phyloP scores from a whole-genome alignment of 1,140 invertebrate species.

The Adelges cooleyi region DNA sequence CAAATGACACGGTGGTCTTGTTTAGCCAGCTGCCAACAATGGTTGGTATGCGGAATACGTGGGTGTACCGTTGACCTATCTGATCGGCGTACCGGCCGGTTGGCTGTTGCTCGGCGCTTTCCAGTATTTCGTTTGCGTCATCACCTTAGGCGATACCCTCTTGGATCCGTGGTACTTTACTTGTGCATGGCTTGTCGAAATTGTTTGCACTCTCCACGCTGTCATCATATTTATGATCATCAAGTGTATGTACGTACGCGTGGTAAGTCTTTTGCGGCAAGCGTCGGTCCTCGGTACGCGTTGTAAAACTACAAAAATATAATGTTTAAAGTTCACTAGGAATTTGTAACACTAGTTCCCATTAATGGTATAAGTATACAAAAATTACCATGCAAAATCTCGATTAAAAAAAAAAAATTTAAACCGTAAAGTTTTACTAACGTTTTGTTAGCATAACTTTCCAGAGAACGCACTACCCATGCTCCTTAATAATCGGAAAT shows the following conservation, averaged over 20 bases:
- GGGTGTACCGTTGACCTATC: not conserved
- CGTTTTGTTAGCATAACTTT: too few species aligned
- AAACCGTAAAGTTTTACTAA: too few species aligned
- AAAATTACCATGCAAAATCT: too few species aligned
- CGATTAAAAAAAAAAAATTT: too few species aligned
- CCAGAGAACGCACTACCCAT: too few species aligned
- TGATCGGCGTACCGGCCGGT: not conserved
- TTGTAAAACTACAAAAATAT: too few species aligned
- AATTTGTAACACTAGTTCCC: too few species aligned
- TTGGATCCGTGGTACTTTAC: constrained; percentile 2
- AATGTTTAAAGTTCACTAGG: too few species aligned
- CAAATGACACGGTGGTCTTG: too few species aligned
- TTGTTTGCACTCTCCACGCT: not conserved
- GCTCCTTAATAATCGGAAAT: too few species aligned
- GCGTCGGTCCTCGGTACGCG: too few species aligned
- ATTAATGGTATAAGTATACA: too few species aligned
- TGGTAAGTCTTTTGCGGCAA: constrained; percentile 20
- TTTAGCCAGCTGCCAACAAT: not conserved
- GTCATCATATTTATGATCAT: not conserved
- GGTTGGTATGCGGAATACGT: not conserved
- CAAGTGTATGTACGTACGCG: not conserved
- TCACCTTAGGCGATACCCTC: not conserved
- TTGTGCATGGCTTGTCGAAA: constrained; percentile 4
- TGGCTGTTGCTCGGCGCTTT: not conserved
- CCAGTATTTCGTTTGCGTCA: not conserved